Percentiles rank a stretch among this genome's conserved stretches.
Evolutionary conservation across 2,888 invertebrate species (phyloP).

Genomic region (Melanophora roralis): DNA sequence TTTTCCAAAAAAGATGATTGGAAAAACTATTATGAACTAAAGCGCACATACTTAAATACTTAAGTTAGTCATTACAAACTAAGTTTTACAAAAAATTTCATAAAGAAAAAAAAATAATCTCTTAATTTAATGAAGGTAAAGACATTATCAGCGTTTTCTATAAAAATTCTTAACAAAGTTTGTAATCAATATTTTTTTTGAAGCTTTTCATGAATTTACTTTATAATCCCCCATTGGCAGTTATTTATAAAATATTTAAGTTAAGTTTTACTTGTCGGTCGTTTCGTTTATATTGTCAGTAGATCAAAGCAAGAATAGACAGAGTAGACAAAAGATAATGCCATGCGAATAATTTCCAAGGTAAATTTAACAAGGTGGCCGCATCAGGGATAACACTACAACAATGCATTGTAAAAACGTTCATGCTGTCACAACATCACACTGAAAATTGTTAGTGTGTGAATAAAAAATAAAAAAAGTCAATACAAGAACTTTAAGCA

Average conservation of each 20-base stretch:
- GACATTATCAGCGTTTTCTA: too few species aligned
- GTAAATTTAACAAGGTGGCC: too few species aligned
- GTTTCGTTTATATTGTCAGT: not conserved
- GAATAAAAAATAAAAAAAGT: too few species aligned
- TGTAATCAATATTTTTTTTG: too few species aligned
- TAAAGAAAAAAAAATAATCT: not conserved
- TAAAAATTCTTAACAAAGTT: too few species aligned
- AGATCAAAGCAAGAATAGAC: not conserved
- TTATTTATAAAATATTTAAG: not conserved
- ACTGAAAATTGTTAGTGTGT: too few species aligned
- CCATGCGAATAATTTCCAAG: not conserved
- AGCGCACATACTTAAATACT: not conserved
- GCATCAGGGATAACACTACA: too few species aligned
- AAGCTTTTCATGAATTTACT: not conserved
- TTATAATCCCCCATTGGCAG: not conserved
- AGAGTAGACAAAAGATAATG: not conserved
- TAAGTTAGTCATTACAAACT: conserved; percentile 25
- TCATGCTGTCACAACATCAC: too few species aligned
- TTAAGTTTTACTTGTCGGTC: not conserved
- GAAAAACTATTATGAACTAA: not conserved
- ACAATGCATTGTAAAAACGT: too few species aligned
- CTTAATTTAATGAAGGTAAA: too few species aligned
- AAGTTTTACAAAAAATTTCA: too few species aligned
- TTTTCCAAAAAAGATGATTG: not conserved
- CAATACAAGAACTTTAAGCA: too few species aligned